These are phyloP conservation scores for Anarsia innoxiella DNA, from an alignment of 2,888 invertebrate species.

Conservation along the genomic window DNA sequence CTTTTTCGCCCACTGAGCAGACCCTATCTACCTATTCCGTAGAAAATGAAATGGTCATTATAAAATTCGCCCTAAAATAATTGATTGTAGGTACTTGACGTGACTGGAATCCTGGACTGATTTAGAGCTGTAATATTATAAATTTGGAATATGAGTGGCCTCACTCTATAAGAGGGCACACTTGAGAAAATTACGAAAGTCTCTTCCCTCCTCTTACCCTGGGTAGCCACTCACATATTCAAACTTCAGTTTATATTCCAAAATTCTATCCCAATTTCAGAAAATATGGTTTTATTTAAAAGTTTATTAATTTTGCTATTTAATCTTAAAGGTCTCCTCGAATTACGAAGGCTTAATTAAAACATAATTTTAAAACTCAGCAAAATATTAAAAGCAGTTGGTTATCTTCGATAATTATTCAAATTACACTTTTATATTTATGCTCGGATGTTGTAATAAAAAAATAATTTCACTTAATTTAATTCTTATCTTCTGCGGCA, in stretches of 20 bases:
- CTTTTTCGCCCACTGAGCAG: no score
- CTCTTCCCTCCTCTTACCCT: constrained; percentile 60
- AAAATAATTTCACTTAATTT: constrained; percentile 66
- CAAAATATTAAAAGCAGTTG: constrained; percentile 28
- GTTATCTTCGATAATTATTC: constrained; percentile 54
- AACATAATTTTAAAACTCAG: no score
- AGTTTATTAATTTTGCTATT: no score
- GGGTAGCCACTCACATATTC: constrained; percentile 57
- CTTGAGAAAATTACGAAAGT: constrained; percentile 69
- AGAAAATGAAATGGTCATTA: constrained; percentile 25
- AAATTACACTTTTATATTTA: constrained; percentile 61
- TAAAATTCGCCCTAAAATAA: constrained; percentile 29
- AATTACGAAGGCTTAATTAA: constrained; percentile 36
- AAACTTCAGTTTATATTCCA: no score
- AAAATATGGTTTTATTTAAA: no score
- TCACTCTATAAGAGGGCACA: constrained; percentile 56
- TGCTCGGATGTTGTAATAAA: constrained; percentile 61
- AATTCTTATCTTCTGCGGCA: constrained; percentile 67
- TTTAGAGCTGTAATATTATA: constrained; percentile 68
- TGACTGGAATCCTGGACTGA: constrained; percentile 43
- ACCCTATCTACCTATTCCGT: no score
- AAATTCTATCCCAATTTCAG: no score
- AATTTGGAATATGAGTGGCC: constrained; percentile 67
- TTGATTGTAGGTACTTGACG: constrained; percentile 43
- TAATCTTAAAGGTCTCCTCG: no score